Evolutionary conservation across 2,888 invertebrate genomes (phyloP).

Genomic region (Platycheirus rosarum): DNA sequence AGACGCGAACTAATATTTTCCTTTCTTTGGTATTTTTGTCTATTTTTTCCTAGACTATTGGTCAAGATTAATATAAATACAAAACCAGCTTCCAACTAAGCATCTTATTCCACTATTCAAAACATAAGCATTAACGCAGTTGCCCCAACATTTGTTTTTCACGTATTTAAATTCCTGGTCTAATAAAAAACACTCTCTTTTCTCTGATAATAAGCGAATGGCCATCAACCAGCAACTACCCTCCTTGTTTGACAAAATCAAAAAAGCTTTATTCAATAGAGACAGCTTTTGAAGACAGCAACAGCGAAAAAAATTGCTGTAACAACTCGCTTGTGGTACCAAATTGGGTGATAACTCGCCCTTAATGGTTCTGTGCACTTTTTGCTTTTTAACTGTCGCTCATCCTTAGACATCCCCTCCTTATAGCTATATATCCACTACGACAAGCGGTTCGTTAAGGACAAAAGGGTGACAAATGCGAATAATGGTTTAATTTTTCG

Average conservation of each 20-base stretch:
- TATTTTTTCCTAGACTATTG: too few relatives aligned
- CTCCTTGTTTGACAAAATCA: slow-evolving; percentile 25
- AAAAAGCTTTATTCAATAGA: slow-evolving; percentile 37
- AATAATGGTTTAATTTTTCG: slow-evolving; percentile 72
- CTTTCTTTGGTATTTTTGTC: too few relatives aligned
- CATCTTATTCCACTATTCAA: too few relatives aligned
- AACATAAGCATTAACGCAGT: too few relatives aligned
- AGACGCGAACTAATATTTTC: too few relatives aligned
- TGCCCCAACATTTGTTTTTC: too few relatives aligned
- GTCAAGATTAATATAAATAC: too few relatives aligned
- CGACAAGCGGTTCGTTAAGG: slow-evolving; percentile 40
- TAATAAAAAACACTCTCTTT: slow-evolving; percentile 21
- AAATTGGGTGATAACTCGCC: slow-evolving; percentile 74
- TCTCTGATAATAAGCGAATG: slow-evolving; percentile 55
- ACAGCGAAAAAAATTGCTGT: slow-evolving; percentile 51
- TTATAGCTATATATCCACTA: background rate
- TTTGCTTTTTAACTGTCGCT: slow-evolving; percentile 63
- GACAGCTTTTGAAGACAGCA: slow-evolving; percentile 6
- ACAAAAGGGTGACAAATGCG: slow-evolving; percentile 72
- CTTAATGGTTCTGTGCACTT: slow-evolving; percentile 66
- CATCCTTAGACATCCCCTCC: slow-evolving; percentile 19
- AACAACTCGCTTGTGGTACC: slow-evolving; percentile 65
- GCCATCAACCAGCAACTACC: slow-evolving; percentile 47
- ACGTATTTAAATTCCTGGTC: too few relatives aligned
- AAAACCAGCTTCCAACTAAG: too few relatives aligned